A percentile compares a stretch with the other conserved stretches of the same genome.
phyloP scores from a whole-genome alignment of 53 echinoderm and acorn worm species.

The Holothuria scabra region DNA sequence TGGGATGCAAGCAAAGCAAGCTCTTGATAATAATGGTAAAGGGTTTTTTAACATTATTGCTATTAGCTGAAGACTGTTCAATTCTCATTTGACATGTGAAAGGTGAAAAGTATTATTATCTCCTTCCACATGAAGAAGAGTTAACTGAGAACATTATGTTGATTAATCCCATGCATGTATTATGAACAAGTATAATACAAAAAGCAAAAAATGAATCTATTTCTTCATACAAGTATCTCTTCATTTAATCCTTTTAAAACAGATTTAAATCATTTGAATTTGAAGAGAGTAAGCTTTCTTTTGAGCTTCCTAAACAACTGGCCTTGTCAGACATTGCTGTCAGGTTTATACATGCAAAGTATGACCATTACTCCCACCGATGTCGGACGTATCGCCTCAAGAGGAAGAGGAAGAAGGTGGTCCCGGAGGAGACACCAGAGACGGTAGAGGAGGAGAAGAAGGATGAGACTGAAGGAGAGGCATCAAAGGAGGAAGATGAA shows the following conservation, averaged over 20 bases:
- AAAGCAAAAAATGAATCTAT: background rate
- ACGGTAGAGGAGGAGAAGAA: constrained; percentile 29
- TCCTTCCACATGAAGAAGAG: too few relatives aligned
- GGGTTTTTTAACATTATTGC: too few relatives aligned
- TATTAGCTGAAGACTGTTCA: too few relatives aligned
- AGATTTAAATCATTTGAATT: constrained; percentile 93
- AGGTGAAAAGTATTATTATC: too few relatives aligned
- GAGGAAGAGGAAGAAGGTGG: constrained; percentile 66
- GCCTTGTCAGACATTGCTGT: constrained; percentile 89
- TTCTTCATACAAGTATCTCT: too few relatives aligned
- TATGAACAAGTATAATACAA: too few relatives aligned
- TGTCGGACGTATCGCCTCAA: constrained; percentile 81
- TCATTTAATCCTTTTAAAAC: background rate
- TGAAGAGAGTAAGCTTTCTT: constrained; percentile 75
- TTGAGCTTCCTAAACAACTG: constrained; percentile 94
- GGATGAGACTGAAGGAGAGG: constrained; percentile 54
- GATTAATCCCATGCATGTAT: too few relatives aligned
- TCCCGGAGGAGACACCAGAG: constrained; percentile 40
- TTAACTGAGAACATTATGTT: too few relatives aligned
- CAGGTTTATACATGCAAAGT: constrained; percentile 72
- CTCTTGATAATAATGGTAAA: too few relatives aligned
- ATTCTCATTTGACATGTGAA: too few relatives aligned
- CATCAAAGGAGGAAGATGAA: constrained; percentile 32
- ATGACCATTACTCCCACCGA: constrained; percentile 91
- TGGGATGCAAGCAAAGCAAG: too few relatives aligned